Evolutionary conservation across 2,888 invertebrate genomes (phyloP), one percentile per base, ranked within the genome.

Genomic region (Spisula solida): DNA sequence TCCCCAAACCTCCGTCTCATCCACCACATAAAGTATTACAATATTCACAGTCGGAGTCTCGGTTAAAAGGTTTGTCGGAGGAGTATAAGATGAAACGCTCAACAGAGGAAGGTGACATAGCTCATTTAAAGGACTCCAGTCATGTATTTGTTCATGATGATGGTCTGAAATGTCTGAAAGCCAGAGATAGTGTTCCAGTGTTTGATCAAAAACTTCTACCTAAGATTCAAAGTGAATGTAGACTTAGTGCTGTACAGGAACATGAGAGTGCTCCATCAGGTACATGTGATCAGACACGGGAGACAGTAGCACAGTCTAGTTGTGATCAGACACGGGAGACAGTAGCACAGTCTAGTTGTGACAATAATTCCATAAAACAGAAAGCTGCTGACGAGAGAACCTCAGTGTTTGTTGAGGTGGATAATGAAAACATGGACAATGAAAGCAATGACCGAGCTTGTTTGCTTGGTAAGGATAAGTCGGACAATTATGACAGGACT

Each of bases 41-140:
- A n/a, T 92, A 92, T 80, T 93, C 94, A 1, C 94, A 93, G 55
- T 94, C 94, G 0, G 94, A 94, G 56, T 93, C 94, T 8, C 90
- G 92, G 55, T 85, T 95, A 25, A 89, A 92, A 70, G 90, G 86
- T 29, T 84, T 94, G 20, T 92, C 93, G 10, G 90, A 91, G 6
- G 91, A 87, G 34, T 93, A 86, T 82, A 81, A 89, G 6, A 95
- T 95, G 94, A 93, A 93, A 85, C 91, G 95, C 16, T 95, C 95
- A 25, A 94, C 92, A 14, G 95, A 95, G 83, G 93, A 94, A 85
- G 94, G 92, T 12, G 95, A 95, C 86, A 94, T 95, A 79, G 93
- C 94, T 41, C 94, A 94, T 80, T 87, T 94, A 84, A 91, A 93
- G 82, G 95, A 95, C 81, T 88, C 92, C 55, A 89, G 92, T 34